Percentiles rank a stretch among this genome's conserved stretches.
Evolutionary conservation across 2,797 vertebrate species (phyloP).

Genomic region (Apogon talboti): DNA sequence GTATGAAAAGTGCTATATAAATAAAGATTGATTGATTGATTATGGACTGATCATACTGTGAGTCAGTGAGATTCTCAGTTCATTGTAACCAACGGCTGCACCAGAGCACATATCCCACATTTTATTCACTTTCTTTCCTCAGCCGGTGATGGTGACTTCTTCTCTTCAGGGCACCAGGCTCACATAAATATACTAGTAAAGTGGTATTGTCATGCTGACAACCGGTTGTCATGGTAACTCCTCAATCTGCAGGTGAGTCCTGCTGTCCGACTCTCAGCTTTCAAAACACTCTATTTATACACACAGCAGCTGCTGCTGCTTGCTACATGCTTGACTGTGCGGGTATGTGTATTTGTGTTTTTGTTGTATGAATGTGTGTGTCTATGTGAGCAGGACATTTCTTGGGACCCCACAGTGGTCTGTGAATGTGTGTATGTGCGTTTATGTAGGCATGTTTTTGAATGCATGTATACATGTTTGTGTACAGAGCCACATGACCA

Average conservation of each 20-base stretch:
- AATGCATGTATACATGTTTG: slow-evolving; percentile 15
- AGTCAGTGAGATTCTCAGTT: neutral
- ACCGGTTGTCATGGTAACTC: slow-evolving; percentile 61
- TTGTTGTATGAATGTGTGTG: slow-evolving; percentile 6
- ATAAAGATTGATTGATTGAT: no score
- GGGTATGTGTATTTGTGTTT: slow-evolving; percentile 26
- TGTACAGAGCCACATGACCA: slow-evolving; percentile 12
- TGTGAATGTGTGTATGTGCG: slow-evolving; percentile 12
- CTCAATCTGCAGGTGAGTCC: slow-evolving; percentile 72
- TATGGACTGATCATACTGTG: neutral
- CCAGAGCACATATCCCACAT: neutral
- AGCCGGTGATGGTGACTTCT: neutral
- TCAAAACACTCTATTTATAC: slow-evolving; percentile 83
- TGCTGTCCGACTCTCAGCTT: slow-evolving; percentile 70
- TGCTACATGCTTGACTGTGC: slow-evolving; percentile 60
- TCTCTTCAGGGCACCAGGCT: neutral
- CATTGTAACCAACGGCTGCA: slow-evolving; percentile 1
- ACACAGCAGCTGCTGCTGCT: slow-evolving; percentile 78
- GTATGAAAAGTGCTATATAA: no score
- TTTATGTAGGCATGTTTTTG: slow-evolving; percentile 27
- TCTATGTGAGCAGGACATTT: neutral
- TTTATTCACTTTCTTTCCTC: neutral
- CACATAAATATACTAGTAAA: neutral
- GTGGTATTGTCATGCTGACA: slow-evolving; percentile 46
- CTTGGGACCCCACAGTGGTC: neutral